Evolutionary conservation across 2,113 vertebrate species (phyloP), one percentile per base, ranked within the genome.

Genomic region (Mustela nigripes): DNA sequence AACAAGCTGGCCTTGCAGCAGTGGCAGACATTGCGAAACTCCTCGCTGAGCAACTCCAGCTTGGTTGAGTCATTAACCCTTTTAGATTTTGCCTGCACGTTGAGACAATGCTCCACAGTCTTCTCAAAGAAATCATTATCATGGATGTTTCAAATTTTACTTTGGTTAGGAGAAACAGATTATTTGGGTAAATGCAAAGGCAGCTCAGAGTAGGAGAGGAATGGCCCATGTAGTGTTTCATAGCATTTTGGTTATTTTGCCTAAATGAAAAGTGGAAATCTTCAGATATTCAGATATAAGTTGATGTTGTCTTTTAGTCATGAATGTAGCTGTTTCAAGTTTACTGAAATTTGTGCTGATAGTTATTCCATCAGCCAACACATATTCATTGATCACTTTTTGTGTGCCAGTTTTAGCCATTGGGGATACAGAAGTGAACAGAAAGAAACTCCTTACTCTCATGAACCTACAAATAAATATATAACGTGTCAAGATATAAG

Each of bases 71-170:
- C 83, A 26, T 53, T 63, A 82, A 71, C 48, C 48, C 60, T 65
- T 89, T 42, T 9, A 73, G 56, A 85, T 58, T 88, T 80, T 93
- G 74, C 91, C 84, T 67, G 5, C 76, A 87, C 56, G 16, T 62
- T 31, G 53, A 95, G 28, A 97, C 73, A 88, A 42, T 85, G 67
- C 48, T 95, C 60, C 90, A 22, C 65, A 96, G 33, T 95, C 58
- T 95, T 89, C 81, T 74, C 79, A 78, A 56, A 91, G 53, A 94
- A 97, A 90, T 50, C 45, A 14, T 92, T 90, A 67, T 42, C 94
- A 58, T 67, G 28, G 21, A 42, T 42, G 24, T 91, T 88, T 88
- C 73, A 67, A 86, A 74, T 63, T 96, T 48, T 65, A 22, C 65
- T 91, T 92, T 67, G 91, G 36, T 78, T 50, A 76, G 88, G 71